These are phyloP conservation scores for Mesoclemmys tuberculata DNA, from an alignment of 2,113 vertebrate genomes.

Conservation along the genomic window DNA sequence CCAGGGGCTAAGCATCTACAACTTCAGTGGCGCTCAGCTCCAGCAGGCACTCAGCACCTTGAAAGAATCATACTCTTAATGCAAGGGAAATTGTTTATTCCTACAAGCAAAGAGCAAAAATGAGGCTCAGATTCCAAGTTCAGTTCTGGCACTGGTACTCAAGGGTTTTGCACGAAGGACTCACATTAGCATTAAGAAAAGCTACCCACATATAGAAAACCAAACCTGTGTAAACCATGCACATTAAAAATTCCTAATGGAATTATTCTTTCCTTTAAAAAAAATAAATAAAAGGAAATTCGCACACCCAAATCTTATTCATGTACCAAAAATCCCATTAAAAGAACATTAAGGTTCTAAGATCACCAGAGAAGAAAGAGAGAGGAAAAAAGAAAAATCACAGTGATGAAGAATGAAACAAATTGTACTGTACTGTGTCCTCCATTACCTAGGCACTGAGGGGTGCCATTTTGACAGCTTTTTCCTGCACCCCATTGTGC, in stretches of 20 bases:
- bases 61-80: background rate
- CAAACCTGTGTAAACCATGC: background rate
- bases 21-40: background rate
- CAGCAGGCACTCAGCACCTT: background rate
- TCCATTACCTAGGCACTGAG: background rate
- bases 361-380: background rate
- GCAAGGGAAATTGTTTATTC: background rate
- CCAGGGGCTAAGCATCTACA: background rate
- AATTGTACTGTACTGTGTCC: background rate
- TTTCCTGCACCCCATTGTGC: background rate
- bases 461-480: background rate
- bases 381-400: background rate
- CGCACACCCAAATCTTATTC: conserved; percentile 41
- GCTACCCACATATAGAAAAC: background rate
- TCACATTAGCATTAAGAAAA: background rate
- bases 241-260: background rate
- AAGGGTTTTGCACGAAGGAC: background rate
- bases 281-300: conserved; percentile 23
- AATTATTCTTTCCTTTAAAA: background rate
- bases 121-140: background rate
- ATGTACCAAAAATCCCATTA: background rate
- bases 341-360: background rate
- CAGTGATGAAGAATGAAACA: background rate
- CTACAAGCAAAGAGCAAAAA: background rate
- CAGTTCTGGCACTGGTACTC: background rate